Base-by-base conservation (phyloP, 2,888 invertebrate genomes). In the Volucella bombylans region DNA sequence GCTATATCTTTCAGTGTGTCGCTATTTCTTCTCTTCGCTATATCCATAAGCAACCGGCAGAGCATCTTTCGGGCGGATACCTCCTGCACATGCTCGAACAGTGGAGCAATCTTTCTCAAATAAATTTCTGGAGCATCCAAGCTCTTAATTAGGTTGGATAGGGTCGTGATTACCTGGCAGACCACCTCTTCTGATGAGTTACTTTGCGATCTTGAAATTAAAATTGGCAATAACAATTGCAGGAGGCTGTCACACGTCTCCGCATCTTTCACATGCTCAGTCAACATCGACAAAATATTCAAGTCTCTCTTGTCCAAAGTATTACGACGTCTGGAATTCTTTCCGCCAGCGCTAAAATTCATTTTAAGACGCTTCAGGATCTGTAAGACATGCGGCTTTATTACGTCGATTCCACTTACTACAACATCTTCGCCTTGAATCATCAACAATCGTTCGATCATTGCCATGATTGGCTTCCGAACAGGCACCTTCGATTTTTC, bases 381-480 rank as follows among this genome's bases (percentile, higher is more conserved):
- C 64, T 92, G 92, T 4, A 94, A 92, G 39, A 97, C 94, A 88
- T 96, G 95, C 0, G 96, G 96, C 55, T 95, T 91, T 4, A 98
- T 90, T 72, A 97, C 94, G 82, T 93, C 93, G 77, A 95, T 95
- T 0, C 96, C 96, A 87, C 94, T 50, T 92, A 87, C 77, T 92
- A 93, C 68, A 55, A 87, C 15, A 87, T 93, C 92, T 80, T 94
- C 94, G 47, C 94, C 94, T 86, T 94, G 93, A 15, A 95, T 90
- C 0, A 94, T 95, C 67, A 97, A 89, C 83, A 97, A 90, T 85
- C 95, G 95, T 88, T 96, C 96, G 11, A 97, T 92, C 92, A 97
- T 94, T 88, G 95, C 95, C 88, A 96, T 92, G 68, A 97, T 94
- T 41, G 94, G 92, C 82, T 94, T 95, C 0, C 94, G 93, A 0